phyloP scores from a whole-genome alignment of 1,140 invertebrate species.

The Leucophenga varia region DNA sequence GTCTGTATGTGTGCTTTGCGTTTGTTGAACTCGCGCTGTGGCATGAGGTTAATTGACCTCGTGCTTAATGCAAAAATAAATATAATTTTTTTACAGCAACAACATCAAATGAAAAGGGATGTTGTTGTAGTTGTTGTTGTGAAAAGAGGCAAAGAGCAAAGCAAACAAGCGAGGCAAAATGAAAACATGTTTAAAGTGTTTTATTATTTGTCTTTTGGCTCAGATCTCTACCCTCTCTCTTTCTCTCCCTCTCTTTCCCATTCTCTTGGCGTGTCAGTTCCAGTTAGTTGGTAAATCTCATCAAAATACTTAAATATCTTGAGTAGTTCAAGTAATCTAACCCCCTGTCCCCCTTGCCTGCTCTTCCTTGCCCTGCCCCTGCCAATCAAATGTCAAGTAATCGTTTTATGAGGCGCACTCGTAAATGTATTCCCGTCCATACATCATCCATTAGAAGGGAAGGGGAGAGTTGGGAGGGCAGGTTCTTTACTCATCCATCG shows the following conservation, averaged over 20 bases:
- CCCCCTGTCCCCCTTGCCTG: not conserved
- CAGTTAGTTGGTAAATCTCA: too few relatives aligned
- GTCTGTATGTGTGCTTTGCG: slow-evolving; percentile 35
- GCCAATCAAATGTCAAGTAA: slow-evolving; percentile 27
- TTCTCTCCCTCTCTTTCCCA: too few relatives aligned
- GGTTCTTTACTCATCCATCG: slow-evolving; percentile 10
- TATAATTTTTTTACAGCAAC: slow-evolving; percentile 39
- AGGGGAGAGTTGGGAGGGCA: too few relatives aligned
- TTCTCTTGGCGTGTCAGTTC: too few relatives aligned
- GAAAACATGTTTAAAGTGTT: slow-evolving; percentile 48
- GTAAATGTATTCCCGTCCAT: slow-evolving; percentile 9
- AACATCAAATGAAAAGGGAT: slow-evolving; percentile 38
- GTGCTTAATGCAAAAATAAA: slow-evolving; percentile 55
- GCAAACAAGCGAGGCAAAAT: slow-evolving; percentile 39
- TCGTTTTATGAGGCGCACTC: slow-evolving; percentile 15
- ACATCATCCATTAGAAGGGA: slow-evolving; percentile 17
- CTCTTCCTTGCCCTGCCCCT: slow-evolving; percentile 1
- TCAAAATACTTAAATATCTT: too few relatives aligned
- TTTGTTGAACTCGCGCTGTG: slow-evolving; percentile 50
- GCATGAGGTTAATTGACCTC: slow-evolving; percentile 56
- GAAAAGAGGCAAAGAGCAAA: slow-evolving; percentile 41
- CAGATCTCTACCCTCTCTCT: not conserved
- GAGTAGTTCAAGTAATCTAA: slow-evolving; percentile 1
- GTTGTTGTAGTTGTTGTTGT: slow-evolving; percentile 21
- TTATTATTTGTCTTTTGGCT: slow-evolving; percentile 27